Evolutionary conservation across 1,140 invertebrate genomes (phyloP).

Genomic region (Pararge aegeria): DNA sequence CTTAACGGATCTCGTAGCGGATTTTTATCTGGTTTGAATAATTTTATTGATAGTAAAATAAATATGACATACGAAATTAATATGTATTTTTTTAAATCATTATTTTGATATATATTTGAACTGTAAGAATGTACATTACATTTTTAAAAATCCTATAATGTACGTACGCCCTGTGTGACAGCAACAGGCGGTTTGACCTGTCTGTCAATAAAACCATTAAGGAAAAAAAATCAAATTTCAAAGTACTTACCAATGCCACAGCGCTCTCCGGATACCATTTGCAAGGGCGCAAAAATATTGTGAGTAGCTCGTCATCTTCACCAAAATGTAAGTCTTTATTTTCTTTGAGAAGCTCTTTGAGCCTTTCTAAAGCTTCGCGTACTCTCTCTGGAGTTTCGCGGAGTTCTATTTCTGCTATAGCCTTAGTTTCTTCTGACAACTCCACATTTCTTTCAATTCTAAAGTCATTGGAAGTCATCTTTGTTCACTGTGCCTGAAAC

Average conservation of each 20-base stretch:
- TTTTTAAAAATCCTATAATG: too few relatives aligned
- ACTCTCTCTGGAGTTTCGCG: slow-evolving; percentile 86
- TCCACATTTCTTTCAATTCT: slow-evolving; percentile 67
- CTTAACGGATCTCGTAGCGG: too few relatives aligned
- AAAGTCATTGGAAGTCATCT: slow-evolving; percentile 64
- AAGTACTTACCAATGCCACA: slow-evolving; percentile 82
- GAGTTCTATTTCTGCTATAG: slow-evolving; percentile 83
- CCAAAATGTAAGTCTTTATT: slow-evolving; percentile 82
- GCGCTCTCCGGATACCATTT: slow-evolving; percentile 91
- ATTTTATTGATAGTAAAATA: too few relatives aligned
- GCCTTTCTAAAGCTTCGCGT: slow-evolving; percentile 80
- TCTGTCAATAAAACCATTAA: too few relatives aligned
- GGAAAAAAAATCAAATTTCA: not conserved
- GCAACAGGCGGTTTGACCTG: too few relatives aligned
- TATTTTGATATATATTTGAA: too few relatives aligned
- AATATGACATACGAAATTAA: too few relatives aligned
- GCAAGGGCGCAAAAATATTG: slow-evolving; percentile 87
- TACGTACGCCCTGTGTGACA: too few relatives aligned
- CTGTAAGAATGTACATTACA: too few relatives aligned
- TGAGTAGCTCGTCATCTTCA: slow-evolving; percentile 87
- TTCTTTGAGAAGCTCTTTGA: slow-evolving; percentile 83
- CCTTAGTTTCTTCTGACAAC: slow-evolving; percentile 71
- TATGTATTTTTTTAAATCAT: too few relatives aligned
- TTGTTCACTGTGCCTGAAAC: slow-evolving; percentile 32
- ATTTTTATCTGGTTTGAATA: too few relatives aligned